phyloP scores from a whole-genome alignment of 2,888 invertebrate species.

The Enchytraeus crypticus region DNA sequence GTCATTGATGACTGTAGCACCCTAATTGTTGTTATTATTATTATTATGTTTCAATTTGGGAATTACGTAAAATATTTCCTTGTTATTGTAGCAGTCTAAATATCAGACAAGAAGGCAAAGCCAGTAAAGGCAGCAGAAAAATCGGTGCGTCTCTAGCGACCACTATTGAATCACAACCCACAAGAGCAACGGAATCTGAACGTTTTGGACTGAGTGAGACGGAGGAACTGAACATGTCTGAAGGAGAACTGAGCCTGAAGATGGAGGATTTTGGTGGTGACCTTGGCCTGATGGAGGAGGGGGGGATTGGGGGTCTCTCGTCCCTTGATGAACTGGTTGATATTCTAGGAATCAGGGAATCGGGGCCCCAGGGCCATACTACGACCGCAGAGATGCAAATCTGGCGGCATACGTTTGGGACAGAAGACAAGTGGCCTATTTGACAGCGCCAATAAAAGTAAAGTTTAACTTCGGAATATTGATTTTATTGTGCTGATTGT shows the following conservation, averaged over 20 bases:
- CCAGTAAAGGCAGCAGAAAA: too few species aligned
- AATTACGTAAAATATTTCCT: too few species aligned
- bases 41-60: too few species aligned
- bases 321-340: slow-evolving; percentile 4
- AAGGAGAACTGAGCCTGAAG: not conserved
- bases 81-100: too few species aligned
- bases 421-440: slow-evolving; percentile 17
- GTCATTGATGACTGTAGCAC: too few species aligned
- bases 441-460: slow-evolving; percentile 2
- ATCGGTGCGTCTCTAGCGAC: too few species aligned
- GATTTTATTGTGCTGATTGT: not conserved
- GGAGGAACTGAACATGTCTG: too few species aligned
- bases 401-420: not conserved
- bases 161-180: too few species aligned
- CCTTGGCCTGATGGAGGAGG: not conserved
- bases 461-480: not conserved
- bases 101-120: too few species aligned
- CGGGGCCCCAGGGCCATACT: not conserved
- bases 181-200: too few species aligned
- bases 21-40: too few species aligned
- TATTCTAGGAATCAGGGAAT: not conserved
- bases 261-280: not conserved
- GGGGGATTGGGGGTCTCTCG: not conserved
- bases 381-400: not conserved
- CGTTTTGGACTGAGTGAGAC: too few species aligned